A percentile compares a stretch with the other conserved stretches of the same genome.
phyloP scores from a whole-genome alignment of 2,888 invertebrate genomes.

The Callinectes sapidus region DNA sequence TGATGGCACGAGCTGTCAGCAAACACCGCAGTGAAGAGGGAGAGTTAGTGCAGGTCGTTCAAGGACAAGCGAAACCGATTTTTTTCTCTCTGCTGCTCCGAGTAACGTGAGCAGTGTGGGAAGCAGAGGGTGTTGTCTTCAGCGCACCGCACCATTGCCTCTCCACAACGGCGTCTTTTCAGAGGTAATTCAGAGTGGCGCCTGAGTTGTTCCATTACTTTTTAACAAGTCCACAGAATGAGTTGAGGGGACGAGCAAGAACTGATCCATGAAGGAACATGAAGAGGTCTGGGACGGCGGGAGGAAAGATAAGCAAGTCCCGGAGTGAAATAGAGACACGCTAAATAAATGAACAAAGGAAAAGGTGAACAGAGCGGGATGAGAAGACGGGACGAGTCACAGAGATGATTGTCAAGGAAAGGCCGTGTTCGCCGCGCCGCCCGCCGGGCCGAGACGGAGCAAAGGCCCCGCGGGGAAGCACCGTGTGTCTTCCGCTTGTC shows the following conservation, averaged over 20 bases:
- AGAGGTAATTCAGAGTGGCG: neutral
- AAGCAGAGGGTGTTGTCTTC: neutral
- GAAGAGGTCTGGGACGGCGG: neutral
- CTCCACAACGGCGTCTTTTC: neutral
- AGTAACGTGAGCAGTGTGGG: neutral
- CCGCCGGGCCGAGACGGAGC: constrained; percentile 9
- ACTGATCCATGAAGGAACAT: neutral
- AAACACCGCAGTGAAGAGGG: neutral
- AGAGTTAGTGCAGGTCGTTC: neutral
- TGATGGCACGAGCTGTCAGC: neutral
- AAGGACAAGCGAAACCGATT: neutral
- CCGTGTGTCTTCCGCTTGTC: constrained; percentile 15
- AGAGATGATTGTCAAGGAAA: neutral
- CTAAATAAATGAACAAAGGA: constrained; percentile 2
- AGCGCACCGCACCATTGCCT: neutral
- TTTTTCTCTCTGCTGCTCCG: neutral
- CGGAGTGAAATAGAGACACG: neutral
- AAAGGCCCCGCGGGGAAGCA: neutral
- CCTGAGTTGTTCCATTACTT: neutral
- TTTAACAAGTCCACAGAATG: neutral
- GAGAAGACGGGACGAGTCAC: too few species aligned
- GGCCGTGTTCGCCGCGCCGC: neutral
- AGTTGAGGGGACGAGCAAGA: neutral
- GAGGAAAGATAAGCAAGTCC: neutral
- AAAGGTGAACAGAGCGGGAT: neutral